Conservation (phyloP, 2,888 invertebrate genomes). For the Mechanitis messenoides region DNA sequence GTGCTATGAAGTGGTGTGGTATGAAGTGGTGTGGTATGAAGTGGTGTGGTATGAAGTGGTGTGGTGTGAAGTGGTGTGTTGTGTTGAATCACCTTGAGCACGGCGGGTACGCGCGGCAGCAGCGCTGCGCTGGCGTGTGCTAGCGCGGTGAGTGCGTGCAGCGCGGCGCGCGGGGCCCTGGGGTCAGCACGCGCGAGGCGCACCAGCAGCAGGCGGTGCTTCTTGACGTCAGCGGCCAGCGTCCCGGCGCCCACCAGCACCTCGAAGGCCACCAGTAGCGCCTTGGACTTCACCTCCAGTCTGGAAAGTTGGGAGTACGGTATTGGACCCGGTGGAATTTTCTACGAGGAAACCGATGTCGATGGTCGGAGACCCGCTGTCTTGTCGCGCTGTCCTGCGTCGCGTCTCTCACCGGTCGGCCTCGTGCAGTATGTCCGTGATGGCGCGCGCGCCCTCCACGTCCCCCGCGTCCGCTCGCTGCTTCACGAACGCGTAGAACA, state of each 20-base stretch:
- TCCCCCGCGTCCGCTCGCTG: constrained; percentile 52
- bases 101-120: constrained; percentile 91
- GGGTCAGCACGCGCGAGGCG: constrained; percentile 87
- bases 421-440: constrained; percentile 59
- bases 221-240: constrained; percentile 82
- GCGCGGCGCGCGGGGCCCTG: constrained; percentile 92
- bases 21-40: too few relatives aligned
- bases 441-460: constrained; percentile 42
- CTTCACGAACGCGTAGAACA: constrained; percentile 87
- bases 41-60: neutral
- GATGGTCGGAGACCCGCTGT: too few relatives aligned
- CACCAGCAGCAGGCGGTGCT: constrained; percentile 85
- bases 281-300: constrained; percentile 95
- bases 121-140: constrained; percentile 87
- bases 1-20: too few relatives aligned
- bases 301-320: constrained; percentile 45
- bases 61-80: neutral
- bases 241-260: constrained; percentile 84
- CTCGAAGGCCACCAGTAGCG: constrained; percentile 94
- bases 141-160: constrained; percentile 96
- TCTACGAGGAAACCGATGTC: too few relatives aligned
- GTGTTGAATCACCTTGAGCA: constrained; percentile 80
- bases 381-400: too few relatives aligned
- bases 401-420: constrained; percentile 57
- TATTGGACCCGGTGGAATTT: neutral